These are phyloP conservation scores for Triplophysa tibetana DNA, from an alignment of 2,113 vertebrate species.

Conservation along the genomic window DNA sequence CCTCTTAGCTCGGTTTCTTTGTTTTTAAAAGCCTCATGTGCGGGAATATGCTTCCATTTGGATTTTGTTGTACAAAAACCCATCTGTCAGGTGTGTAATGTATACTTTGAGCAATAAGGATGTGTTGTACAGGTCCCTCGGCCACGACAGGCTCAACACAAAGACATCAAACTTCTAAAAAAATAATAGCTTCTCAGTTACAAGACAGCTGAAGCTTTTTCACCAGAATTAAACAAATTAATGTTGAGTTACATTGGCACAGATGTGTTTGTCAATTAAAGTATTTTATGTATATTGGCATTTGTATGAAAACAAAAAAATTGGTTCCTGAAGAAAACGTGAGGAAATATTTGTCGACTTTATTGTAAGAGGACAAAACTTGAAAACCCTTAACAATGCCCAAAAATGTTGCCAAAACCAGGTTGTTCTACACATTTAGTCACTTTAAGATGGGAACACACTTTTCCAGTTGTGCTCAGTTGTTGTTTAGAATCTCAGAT, in stretches of 20 bases:
- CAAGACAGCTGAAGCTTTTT: conserved; percentile 53
- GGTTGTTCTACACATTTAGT: too few species aligned
- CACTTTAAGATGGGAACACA: too few species aligned
- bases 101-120: conserved; percentile 60
- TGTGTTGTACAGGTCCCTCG: conserved; percentile 52
- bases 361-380: too few species aligned
- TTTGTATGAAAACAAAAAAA: too few species aligned
- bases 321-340: too few species aligned
- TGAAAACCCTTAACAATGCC: too few species aligned
- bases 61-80: background rate
- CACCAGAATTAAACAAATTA: conserved; percentile 61
- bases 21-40: conserved; percentile 23
- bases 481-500: too few species aligned
- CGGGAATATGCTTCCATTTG: background rate
- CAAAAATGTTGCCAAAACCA: too few species aligned
- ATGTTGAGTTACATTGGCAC: conserved; percentile 37
- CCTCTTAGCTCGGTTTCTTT: conserved; percentile 5
- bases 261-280: too few species aligned
- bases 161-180: conserved; percentile 42
- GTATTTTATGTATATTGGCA: background rate
- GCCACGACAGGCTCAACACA: conserved; percentile 49
- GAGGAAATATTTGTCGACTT: too few species aligned
- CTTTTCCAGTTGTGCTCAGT: too few species aligned
- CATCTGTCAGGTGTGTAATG: conserved; percentile 57
- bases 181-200: conserved; percentile 55